Conservation (phyloP, 2,888 invertebrate species). For the Dinocampus coccinellae region DNA sequence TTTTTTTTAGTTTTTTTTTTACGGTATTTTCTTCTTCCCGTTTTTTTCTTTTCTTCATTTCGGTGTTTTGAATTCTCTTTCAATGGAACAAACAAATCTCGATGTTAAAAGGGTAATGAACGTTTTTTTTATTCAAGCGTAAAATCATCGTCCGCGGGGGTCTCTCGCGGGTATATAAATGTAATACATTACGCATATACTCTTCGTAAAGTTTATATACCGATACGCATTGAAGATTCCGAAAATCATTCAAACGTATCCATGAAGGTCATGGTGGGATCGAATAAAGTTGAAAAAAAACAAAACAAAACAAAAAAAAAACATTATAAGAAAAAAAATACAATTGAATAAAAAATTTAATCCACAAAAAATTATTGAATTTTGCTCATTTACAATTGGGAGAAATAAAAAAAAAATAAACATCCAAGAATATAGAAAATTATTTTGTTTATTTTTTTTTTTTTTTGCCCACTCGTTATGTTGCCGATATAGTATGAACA, state of each 20-base stretch:
- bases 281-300: constrained; percentile 42
- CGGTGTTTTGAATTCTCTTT: background rate
- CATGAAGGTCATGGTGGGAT: constrained; percentile 48
- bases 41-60: background rate
- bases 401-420: background rate
- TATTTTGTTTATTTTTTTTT: background rate
- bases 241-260: constrained; percentile 53
- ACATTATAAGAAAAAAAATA: too few species aligned
- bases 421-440: background rate
- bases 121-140: constrained; percentile 56
- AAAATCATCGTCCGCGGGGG: constrained; percentile 64
- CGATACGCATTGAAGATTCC: constrained; percentile 32
- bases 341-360: constrained; percentile 34
- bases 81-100: constrained; percentile 2
- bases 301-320: constrained; percentile 34
- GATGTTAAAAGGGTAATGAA: constrained; percentile 23
- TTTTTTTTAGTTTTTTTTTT: background rate
- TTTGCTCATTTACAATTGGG: background rate
- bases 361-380: background rate
- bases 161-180: constrained; percentile 40
- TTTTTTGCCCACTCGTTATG: too few species aligned
- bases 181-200: constrained; percentile 4
- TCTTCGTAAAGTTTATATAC: background rate
- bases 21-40: background rate
- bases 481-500: too few species aligned